Conservation (phyloP, 2,888 invertebrate genomes). For the Synanthedon myopaeformis region DNA sequence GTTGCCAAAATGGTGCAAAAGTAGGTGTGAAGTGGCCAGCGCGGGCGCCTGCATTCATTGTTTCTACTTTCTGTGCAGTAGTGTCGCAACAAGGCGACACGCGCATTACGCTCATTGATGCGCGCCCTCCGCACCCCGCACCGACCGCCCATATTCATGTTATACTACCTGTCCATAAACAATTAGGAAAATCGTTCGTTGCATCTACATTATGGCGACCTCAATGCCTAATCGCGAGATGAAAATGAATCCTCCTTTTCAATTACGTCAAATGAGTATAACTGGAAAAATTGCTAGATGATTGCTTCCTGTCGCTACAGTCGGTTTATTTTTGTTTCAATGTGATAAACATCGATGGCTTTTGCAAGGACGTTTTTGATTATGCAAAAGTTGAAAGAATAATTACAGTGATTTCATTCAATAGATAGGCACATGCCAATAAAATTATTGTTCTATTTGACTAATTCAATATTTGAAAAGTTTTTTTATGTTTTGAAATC, state of each 20-base stretch:
- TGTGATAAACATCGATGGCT: constrained; percentile 29
- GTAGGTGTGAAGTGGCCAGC: constrained; percentile 40
- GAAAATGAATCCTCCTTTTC: constrained; percentile 44
- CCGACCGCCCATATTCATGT: constrained; percentile 3
- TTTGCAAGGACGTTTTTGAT: constrained; percentile 36
- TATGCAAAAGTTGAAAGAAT: constrained; percentile 3
- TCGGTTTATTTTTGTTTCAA: constrained; percentile 34
- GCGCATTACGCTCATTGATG: constrained; percentile 60
- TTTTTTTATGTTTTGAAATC: too few relatives aligned
- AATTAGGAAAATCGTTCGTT: constrained; percentile 45
- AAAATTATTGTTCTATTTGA: too few relatives aligned
- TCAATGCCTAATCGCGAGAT: constrained; percentile 58
- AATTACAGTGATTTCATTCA: background rate
- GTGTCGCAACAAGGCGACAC: constrained; percentile 61
- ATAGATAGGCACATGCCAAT: too few relatives aligned
- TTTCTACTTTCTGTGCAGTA: constrained; percentile 21
- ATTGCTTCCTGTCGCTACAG: constrained; percentile 56
- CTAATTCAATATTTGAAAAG: too few relatives aligned
- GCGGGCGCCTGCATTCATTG: constrained; percentile 32
- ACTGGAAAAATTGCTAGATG: constrained; percentile 45
- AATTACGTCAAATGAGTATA: constrained; percentile 52
- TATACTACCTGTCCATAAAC: constrained; percentile 13
- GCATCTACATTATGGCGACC: constrained; percentile 43
- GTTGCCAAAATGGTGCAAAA: constrained; percentile 42
- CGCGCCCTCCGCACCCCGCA: constrained; percentile 19